Conservation (phyloP, 2,113 vertebrate genomes). For the Phaethornis superciliosus region DNA sequence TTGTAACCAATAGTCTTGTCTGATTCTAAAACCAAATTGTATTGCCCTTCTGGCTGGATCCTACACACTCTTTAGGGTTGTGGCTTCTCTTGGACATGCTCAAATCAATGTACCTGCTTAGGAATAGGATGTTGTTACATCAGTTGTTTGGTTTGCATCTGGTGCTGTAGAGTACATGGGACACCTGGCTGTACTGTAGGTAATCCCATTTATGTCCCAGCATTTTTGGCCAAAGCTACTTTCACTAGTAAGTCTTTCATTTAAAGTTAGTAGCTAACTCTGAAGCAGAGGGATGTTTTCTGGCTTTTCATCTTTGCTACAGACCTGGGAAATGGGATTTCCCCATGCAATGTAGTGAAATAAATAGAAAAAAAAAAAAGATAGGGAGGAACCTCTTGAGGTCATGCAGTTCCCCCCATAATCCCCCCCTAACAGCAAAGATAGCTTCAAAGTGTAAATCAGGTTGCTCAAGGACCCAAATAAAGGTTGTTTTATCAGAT, state of each 20-base stretch:
- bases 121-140: neutral
- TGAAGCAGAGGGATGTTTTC: neutral
- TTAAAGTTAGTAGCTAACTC: neutral
- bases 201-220: neutral
- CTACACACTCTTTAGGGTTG: neutral
- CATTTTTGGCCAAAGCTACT: neutral
- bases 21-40: neutral
- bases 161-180: neutral
- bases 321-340: neutral
- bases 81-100: neutral
- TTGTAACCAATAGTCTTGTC: neutral
- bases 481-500: neutral
- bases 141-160: neutral
- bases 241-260: neutral
- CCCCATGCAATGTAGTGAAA: accelerated
- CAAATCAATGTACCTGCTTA: accelerated
- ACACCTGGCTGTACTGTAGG: neutral
- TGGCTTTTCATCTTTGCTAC: neutral
- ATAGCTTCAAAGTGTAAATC: neutral
- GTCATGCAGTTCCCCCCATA: neutral
- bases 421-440: neutral
- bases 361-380: neutral
- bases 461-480: neutral
- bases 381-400: neutral
- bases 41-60: neutral